phyloP scores from a whole-genome alignment of 2,888 invertebrate species.

The Candidula unifasciata region DNA sequence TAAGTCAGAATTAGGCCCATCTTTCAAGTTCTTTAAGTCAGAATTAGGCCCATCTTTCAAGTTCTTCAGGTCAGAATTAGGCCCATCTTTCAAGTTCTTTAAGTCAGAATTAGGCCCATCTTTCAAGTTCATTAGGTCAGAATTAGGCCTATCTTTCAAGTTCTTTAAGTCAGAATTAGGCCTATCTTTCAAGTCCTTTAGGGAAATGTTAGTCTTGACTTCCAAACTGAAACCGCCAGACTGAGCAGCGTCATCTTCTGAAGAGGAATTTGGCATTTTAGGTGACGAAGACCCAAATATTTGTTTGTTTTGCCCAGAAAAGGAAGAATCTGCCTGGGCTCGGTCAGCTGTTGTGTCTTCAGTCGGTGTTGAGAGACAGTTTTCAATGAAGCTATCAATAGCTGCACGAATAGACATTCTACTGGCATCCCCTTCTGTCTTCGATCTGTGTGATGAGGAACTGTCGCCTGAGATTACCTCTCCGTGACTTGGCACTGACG shows the following conservation, averaged over 20 bases:
- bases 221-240: background rate
- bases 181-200: background rate
- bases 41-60: too few relatives aligned
- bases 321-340: background rate
- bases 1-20: too few relatives aligned
- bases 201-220: background rate
- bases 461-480: background rate
- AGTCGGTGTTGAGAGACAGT: conserved; percentile 46
- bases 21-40: too few relatives aligned
- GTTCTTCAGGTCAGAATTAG: too few relatives aligned
- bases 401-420: conserved; percentile 55
- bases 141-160: too few relatives aligned
- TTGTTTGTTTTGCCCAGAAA: background rate
- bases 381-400: conserved; percentile 56
- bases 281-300: background rate
- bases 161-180: background rate
- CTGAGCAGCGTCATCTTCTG: background rate
- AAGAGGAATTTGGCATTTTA: background rate
- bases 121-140: too few relatives aligned
- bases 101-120: too few relatives aligned
- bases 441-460: background rate
- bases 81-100: too few relatives aligned
- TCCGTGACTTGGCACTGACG: background rate
- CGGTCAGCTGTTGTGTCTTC: background rate
- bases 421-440: conserved; percentile 45